Percentiles rank a stretch among this genome's conserved stretches.
phyloP scores from a whole-genome alignment of 2,797 vertebrate species.

The Neopelma chrysocephalum region DNA sequence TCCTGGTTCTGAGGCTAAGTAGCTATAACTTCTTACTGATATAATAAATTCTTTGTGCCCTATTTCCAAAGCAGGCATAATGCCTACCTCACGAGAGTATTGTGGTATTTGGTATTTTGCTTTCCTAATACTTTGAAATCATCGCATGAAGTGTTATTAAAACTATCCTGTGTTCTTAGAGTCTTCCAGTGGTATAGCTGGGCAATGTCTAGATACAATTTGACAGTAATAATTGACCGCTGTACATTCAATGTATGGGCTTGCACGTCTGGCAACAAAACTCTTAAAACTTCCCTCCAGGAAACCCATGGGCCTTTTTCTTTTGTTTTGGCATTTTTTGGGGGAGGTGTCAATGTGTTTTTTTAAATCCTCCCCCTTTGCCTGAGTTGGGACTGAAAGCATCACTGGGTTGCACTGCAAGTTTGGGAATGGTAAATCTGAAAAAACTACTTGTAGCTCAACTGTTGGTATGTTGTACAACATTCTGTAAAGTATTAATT shows the following conservation, averaged over 20 bases:
- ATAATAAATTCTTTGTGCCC: constrained; percentile 26
- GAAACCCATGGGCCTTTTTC: background rate
- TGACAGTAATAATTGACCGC: background rate
- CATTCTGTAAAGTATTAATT: constrained; percentile 2
- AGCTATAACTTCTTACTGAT: background rate
- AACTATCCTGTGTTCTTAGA: background rate
- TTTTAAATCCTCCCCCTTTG: background rate
- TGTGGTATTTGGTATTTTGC: background rate
- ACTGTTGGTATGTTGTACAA: background rate
- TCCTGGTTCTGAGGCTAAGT: constrained; percentile 23
- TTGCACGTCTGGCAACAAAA: background rate
- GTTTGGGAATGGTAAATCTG: background rate
- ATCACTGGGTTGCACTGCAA: background rate
- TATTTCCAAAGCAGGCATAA: background rate
- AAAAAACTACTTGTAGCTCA: background rate
- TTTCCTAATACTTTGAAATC: constrained; percentile 30
- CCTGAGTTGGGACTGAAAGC: background rate
- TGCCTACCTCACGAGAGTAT: background rate
- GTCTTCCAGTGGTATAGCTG: background rate
- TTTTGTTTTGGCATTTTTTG: background rate
- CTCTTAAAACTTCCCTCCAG: background rate
- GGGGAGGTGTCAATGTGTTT: background rate
- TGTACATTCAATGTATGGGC: background rate
- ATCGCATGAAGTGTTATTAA: background rate
- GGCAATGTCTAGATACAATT: background rate